Conservation (phyloP, 2,888 invertebrate species). For the Pyrrhia umbra region DNA sequence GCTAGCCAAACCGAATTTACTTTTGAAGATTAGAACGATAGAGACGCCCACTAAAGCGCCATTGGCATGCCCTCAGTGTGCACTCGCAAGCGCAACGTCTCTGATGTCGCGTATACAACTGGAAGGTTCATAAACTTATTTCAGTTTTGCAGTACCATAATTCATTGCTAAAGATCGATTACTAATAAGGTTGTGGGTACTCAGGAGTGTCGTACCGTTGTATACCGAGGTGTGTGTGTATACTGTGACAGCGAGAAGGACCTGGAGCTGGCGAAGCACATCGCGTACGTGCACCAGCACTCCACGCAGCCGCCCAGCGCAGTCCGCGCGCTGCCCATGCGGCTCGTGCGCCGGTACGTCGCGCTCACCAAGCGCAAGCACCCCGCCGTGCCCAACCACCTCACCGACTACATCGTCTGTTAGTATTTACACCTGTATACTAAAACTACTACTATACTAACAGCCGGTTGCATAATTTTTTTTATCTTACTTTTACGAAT, state of each 20-base stretch:
- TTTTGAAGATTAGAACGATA: too few relatives aligned
- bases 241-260: constrained; percentile 90
- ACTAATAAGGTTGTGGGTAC: too few relatives aligned
- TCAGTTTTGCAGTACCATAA: too few relatives aligned
- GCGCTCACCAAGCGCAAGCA: constrained; percentile 96
- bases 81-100: too few relatives aligned
- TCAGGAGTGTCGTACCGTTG: neutral
- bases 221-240: neutral
- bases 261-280: constrained; percentile 97
- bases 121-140: too few relatives aligned
- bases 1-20: too few relatives aligned
- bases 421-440: constrained; percentile 90
- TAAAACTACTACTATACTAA: neutral
- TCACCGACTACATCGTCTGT: constrained; percentile 75
- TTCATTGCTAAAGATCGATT: neutral
- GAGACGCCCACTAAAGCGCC: too few relatives aligned
- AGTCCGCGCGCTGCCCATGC: constrained; percentile 96
- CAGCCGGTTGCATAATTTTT: neutral
- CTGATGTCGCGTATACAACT: too few relatives aligned
- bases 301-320: constrained; percentile 95
- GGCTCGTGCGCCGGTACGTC: constrained; percentile 97
- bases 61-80: too few relatives aligned
- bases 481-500: too few relatives aligned
- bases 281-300: constrained; percentile 99
- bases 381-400: constrained; percentile 93